Evolutionary conservation across 2,888 invertebrate genomes (phyloP), one percentile per base, ranked within the genome.

Genomic region (Tromatobia lineatoria): DNA sequence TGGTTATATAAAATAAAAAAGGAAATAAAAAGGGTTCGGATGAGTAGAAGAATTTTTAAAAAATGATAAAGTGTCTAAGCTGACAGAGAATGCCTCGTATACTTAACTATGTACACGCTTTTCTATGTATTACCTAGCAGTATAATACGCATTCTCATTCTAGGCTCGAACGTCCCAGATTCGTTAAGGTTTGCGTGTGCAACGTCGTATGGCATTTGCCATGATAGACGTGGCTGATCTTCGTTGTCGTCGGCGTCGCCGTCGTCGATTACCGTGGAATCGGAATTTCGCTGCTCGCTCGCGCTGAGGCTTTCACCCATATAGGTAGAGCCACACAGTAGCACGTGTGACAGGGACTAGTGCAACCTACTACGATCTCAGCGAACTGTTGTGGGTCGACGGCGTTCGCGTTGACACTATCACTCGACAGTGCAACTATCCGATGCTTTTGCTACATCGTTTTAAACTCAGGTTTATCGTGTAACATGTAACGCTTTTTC

Each of bases 81-180:
- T 38, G 38, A 38, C 38, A 10, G 38, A 10, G 38, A 38, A 38
- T 38, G 38, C 10, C 38, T 38, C 10, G 10, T 38, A 38, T 74
- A n/a, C 59, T 78, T 66, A 59, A 25, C 47, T 61, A 38, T 54
- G 45, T 71, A 71, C 45, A 42, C 18, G 18, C 18, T 50, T 50
- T 8, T 50, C 50, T 18, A 50, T 50, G 7, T 18, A 50, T 50
- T 50, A 50, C 50, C 50, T n/a, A 70, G 64, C n/a, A 23, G 15
- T 38, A 80, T 80, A 80, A 83, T 76, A 64, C 71, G 76, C 75
- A 83, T 83, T 83, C 83, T 83, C 77, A 83, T 83, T 83, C 83
- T 20, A 54, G 67, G 29, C 80, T 77, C 83, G 80, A 73, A 73
- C 77, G 83, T 80, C 73, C 83, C 83, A 83, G 80, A 83, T 83